phyloP scores from a whole-genome alignment of 2,797 vertebrate species.

The Ibycter americanus region DNA sequence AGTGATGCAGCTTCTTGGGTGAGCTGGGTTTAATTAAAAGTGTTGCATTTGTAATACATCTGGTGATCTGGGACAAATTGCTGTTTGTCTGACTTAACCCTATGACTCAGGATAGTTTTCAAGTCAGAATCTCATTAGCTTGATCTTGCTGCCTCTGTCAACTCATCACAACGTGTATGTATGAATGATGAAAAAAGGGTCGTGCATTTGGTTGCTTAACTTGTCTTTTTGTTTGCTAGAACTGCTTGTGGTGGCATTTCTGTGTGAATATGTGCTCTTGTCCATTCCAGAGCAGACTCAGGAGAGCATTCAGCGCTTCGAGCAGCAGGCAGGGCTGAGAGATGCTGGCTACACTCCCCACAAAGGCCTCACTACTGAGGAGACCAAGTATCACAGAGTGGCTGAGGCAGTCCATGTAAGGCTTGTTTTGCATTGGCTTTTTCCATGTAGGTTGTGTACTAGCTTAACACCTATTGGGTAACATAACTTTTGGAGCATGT shows the following conservation, averaged over 20 bases:
- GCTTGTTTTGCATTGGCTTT: neutral
- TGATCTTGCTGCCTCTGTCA: neutral
- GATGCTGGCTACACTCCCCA: slow-evolving; percentile 90
- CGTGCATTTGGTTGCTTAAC: neutral
- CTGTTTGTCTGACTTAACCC: neutral
- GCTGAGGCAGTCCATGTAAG: slow-evolving; percentile 90
- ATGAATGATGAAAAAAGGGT: neutral
- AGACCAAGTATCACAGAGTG: slow-evolving; percentile 87
- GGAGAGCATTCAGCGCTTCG: slow-evolving; percentile 92
- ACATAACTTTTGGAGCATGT: rapidly evolving
- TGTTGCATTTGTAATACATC: neutral
- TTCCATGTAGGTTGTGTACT: neutral
- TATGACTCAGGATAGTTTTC: neutral
- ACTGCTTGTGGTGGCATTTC: neutral
- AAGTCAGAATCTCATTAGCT: neutral
- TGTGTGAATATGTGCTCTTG: slow-evolving; percentile 55
- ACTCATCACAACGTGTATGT: rapidly evolving
- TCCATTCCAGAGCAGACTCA: slow-evolving; percentile 86
- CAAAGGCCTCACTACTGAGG: slow-evolving; percentile 92
- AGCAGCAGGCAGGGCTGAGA: slow-evolving; percentile 91
- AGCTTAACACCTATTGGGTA: neutral
- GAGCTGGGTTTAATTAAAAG: neutral
- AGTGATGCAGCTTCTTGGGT: neutral
- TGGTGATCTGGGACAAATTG: neutral
- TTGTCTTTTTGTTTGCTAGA: neutral